Base-by-base conservation (phyloP, 1,140 invertebrate genomes). In the Riptortus pedestris region DNA sequence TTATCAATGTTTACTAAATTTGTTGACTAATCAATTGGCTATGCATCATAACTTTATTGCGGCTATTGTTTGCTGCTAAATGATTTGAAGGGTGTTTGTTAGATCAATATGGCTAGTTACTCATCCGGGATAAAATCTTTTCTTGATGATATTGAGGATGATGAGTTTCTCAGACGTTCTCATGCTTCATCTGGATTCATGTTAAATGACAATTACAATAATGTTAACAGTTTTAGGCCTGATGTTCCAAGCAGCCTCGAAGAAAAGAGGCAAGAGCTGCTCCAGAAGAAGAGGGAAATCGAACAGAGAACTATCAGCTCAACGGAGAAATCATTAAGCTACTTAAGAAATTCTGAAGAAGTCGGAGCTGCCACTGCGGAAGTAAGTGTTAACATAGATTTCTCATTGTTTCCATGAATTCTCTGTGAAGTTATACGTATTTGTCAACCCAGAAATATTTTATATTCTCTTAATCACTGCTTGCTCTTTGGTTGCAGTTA, bases 281-380 rank as follows among this genome's bases (percentile, higher is more conserved):
- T 88, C 28, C 79, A 90, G 69, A 81, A 83, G 67, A 83, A 80
- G 70, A 80, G 81, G 64, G 81, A 81, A 69, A 90, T 93, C 51
- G 89, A 93, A 75, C 82, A 88, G 64, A 78, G 86, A 62, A 91
- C 89, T 22, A 72, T 95, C 43, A 82, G 89, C 69, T 92, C 90
- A n/a, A 89, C 91, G 0, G 76, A 86, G 65, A 80, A 87, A 67
- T 92, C 90, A 65, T 78, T 95, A 64, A 85, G 86, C 58, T 75
- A 93, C 64, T 75, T 96, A n/a, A 80, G 88, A 67, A 89, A 93
- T 70, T 88, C 91, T 0, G 91, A 95, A 75, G 82, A 91, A 72
- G 85, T 93, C 67, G 93, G 91, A 20, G 85, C 86, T 63, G 85
- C 85, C 2, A 94, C 92, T 20, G 92, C 91, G n/a, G n/a, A n/a